These are phyloP conservation scores for Phaethon lepturus DNA, from an alignment of 2,113 vertebrate genomes.

Conservation along the genomic window DNA sequence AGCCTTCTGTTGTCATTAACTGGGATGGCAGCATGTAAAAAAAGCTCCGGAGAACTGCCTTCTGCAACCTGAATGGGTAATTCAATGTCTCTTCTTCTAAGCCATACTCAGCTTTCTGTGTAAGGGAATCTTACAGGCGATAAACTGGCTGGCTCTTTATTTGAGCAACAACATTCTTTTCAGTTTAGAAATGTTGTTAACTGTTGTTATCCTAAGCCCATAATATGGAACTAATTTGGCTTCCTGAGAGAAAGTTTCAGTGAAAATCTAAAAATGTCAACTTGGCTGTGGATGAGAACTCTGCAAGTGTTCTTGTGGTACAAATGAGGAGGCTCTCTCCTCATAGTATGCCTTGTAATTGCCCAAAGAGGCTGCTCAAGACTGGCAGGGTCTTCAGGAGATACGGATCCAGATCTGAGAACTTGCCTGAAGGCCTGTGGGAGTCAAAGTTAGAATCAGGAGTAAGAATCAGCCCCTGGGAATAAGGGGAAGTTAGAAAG, in stretches of 20 bases:
- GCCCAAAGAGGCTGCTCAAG: not conserved
- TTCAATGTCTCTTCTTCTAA: not conserved
- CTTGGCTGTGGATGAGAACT: not conserved
- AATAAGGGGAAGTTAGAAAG: not conserved
- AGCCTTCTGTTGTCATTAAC: not conserved
- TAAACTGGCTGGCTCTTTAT: not conserved
- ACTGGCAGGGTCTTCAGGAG: not conserved
- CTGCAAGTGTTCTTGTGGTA: not conserved
- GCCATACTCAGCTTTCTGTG: not conserved
- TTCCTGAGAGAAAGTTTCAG: not conserved
- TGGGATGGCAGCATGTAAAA: not conserved
- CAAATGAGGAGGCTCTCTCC: not conserved
- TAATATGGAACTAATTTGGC: not conserved
- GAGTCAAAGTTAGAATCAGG: not conserved
- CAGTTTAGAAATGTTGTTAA: not conserved
- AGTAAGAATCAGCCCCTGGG: not conserved
- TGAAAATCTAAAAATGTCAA: not conserved
- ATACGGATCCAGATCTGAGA: not conserved
- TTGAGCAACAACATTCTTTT: not conserved
- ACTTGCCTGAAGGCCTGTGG: not conserved
- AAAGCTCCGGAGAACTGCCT: not conserved
- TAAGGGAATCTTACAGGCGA: rapidly evolving
- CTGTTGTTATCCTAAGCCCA: not conserved
- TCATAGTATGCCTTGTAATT: not conserved
- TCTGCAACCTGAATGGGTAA: not conserved